Conservation (phyloP, 1,140 invertebrate species). For the Cydia splendana region DNA sequence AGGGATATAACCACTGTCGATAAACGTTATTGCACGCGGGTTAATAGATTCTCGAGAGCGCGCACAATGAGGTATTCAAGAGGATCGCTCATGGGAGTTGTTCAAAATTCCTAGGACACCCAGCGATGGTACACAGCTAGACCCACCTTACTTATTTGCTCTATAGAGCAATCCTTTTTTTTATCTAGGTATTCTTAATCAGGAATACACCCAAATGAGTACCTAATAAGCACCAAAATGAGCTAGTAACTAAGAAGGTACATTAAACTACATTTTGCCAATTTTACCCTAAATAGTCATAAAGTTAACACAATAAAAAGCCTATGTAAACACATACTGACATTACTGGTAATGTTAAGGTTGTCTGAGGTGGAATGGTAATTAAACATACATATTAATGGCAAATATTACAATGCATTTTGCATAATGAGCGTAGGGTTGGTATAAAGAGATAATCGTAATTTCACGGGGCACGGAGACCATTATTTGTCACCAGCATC, state of each 20-base stretch:
- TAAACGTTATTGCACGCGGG: constrained; percentile 37
- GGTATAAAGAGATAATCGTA: constrained; percentile 73
- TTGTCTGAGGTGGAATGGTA: constrained; percentile 24
- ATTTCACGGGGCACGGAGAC: constrained; percentile 67
- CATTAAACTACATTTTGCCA: not conserved
- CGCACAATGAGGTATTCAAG: not conserved
- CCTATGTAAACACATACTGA: constrained; percentile 3
- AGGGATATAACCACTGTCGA: constrained; percentile 50
- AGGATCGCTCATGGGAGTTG: not conserved
- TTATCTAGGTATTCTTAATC: too few species aligned
- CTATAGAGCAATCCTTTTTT: too few species aligned
- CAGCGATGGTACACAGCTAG: too few species aligned
- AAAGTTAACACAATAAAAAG: not conserved
- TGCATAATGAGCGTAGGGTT: constrained; percentile 72
- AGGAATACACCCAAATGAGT: too few species aligned
- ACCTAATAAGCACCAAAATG: too few species aligned
- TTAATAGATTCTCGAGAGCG: constrained; percentile 33
- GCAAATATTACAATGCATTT: constrained; percentile 61
- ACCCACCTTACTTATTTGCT: too few species aligned
- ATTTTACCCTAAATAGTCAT: not conserved
- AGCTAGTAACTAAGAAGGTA: too few species aligned
- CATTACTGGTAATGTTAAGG: not conserved
- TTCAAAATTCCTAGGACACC: not conserved
- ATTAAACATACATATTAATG: constrained; percentile 39
- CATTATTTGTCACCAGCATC: constrained; percentile 77